These are phyloP conservation scores for Pachyseris speciosa DNA, from an alignment of 64 coral and sea anemone species.

Conservation along the genomic window DNA sequence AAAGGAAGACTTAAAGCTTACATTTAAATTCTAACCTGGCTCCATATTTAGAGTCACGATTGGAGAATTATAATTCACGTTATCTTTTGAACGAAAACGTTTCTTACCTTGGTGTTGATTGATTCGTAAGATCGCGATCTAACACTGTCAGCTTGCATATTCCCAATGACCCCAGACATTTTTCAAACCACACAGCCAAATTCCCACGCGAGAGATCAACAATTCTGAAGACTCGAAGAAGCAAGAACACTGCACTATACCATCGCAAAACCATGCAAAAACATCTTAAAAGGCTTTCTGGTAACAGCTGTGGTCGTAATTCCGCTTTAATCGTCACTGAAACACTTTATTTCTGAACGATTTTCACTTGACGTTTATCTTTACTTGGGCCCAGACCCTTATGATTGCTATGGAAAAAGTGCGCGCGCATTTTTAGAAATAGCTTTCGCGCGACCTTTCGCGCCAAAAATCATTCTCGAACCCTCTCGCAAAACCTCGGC, in stretches of 20 bases:
- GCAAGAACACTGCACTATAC: neutral
- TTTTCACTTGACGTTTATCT: neutral
- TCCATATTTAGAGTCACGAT: neutral
- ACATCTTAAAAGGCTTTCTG: neutral
- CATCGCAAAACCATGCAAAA: neutral
- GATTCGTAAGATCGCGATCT: conserved; percentile 67
- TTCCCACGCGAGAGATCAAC: conserved; percentile 4
- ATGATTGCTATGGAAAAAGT: neutral
- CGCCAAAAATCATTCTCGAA: no score
- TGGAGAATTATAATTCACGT: neutral
- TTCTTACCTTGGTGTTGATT: conserved; percentile 56
- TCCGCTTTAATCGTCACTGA: neutral
- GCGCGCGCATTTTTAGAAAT: neutral
- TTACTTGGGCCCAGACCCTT: neutral
- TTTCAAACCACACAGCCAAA: neutral
- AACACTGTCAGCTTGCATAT: neutral
- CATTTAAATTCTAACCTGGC: no score
- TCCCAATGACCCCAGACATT: conserved; percentile 67
- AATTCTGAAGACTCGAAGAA: no score
- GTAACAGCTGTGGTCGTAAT: neutral
- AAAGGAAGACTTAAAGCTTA: no score
- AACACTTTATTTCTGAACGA: neutral
- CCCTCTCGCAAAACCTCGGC: no score
- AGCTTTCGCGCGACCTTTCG: no score
- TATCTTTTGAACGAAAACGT: neutral